phyloP scores from a whole-genome alignment of 92 coral and sea anemone genomes.

The Paragorgia papillata region DNA sequence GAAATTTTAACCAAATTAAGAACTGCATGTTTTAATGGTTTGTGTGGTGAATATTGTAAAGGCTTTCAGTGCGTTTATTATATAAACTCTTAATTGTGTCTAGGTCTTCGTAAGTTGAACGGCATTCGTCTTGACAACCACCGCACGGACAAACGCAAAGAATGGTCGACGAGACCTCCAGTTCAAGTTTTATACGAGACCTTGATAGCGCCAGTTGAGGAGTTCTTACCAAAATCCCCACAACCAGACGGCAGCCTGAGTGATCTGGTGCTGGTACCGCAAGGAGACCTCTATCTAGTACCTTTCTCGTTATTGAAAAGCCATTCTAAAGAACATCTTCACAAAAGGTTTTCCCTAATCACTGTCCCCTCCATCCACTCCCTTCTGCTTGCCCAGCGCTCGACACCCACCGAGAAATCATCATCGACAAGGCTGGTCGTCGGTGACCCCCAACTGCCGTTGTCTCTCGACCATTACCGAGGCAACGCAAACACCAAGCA shows the following conservation, averaged over 20 bases:
- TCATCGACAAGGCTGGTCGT: constrained; percentile 75
- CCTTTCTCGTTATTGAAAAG: constrained; percentile 90
- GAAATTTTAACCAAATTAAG: too few species aligned
- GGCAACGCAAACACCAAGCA: constrained; percentile 91
- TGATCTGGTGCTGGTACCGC: constrained; percentile 87
- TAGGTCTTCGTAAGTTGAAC: constrained; percentile 71
- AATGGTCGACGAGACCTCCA: constrained; percentile 73
- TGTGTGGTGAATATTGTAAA: too few species aligned
- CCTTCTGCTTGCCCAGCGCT: constrained; percentile 56
- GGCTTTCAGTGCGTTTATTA: neutral
- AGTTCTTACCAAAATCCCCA: constrained; percentile 72
- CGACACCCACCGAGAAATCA: constrained; percentile 33
- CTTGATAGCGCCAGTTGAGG: constrained; percentile 93
- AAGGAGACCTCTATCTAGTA: constrained; percentile 93
- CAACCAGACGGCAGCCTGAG: constrained; percentile 82
- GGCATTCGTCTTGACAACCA: constrained; percentile 74
- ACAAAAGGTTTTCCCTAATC: constrained; percentile 76
- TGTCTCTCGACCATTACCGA: constrained; percentile 90
- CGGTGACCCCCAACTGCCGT: constrained; percentile 93
- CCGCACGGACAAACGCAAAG: constrained; percentile 48
- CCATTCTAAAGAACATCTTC: constrained; percentile 82
- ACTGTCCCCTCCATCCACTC: constrained; percentile 89
- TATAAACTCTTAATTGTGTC: neutral
- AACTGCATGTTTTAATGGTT: too few species aligned
- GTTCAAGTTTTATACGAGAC: constrained; percentile 90